Conservation (phyloP, 2,797 vertebrate genomes). For the Eulemur albifrons region DNA sequence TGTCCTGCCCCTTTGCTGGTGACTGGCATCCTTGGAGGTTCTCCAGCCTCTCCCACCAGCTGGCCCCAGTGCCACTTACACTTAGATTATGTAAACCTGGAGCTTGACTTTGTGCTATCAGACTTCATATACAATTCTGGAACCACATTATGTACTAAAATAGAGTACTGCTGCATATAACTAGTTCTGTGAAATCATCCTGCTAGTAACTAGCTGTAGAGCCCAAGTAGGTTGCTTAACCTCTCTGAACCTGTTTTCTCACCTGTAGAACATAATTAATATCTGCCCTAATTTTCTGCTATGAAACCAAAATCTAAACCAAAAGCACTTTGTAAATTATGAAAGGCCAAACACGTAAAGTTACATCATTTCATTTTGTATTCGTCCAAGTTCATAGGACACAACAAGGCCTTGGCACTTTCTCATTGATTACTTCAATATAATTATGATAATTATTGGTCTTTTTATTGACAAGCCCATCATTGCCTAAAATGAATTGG, state of each 20-base stretch:
- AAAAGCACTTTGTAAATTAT: neutral
- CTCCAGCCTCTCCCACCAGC: neutral
- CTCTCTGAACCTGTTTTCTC: neutral
- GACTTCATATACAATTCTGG: neutral
- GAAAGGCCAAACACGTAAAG: neutral
- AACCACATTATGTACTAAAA: neutral
- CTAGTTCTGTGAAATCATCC: neutral
- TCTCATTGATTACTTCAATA: slow-evolving; percentile 35
- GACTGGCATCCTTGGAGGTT: neutral
- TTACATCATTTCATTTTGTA: neutral
- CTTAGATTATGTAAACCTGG: neutral
- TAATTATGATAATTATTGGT: slow-evolving; percentile 39
- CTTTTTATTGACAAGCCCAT: slow-evolving; percentile 45
- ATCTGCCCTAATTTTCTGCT: neutral
- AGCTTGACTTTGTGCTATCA: neutral
- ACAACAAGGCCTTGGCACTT: neutral
- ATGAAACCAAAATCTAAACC: neutral
- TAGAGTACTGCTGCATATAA: neutral
- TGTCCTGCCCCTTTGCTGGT: neutral
- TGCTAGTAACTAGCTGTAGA: neutral
- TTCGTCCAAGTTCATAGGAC: neutral
- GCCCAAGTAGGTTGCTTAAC: neutral
- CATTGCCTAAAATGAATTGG: slow-evolving; percentile 35
- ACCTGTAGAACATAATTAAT: neutral
- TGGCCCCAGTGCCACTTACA: neutral